Evolutionary conservation across 2,888 invertebrate species (phyloP), one percentile per base, ranked within the genome.

Genomic region (Epinotia brunnichana): DNA sequence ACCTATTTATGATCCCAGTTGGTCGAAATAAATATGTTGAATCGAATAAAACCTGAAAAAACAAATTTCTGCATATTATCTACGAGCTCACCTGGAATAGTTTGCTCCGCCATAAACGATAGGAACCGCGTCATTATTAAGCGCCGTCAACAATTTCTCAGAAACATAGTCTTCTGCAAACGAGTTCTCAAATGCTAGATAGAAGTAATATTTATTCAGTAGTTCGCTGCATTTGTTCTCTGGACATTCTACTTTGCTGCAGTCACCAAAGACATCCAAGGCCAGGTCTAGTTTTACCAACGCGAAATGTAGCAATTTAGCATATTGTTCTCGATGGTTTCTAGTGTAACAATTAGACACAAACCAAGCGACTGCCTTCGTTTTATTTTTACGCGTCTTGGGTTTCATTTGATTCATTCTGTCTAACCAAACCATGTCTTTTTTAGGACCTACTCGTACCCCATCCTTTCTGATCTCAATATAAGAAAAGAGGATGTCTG

Each of bases 51-150:
- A 2, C 29, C 5, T 29, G 4, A 29, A 24, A 24, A 24, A 29
- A 3, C 29, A 29, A 29, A 3, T 29, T 29, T 2, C 29, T 3
- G 29, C 29, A 29, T 29, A 29, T 3, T 5, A 3, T 3, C 3
- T 5, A 3, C 0, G 5, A 29, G 5, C 29, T 29, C 29, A 29
- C 86, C 86, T 83, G 19, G 80, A 83, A 83, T 95, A 95, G 84
- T 95, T 94, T 68, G 94, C 94, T 13, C 94, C 94, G 5, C 95
- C 95, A 89, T 94, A 95, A 13, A 95, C 95, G 17, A 96, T 92
- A 0, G 95, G 95, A 4, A 96, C 86, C n/a, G 95, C 90, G 78
- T 94, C 90, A 83, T 94, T 93, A 77, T 94, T 90, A 56, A 93
- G 80, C 11, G 92, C 85, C 35, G 79, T 81, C 24, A 87, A 72